These are phyloP conservation scores for Danaus melanippus DNA, from an alignment of 1,140 invertebrate species.

Conservation along the genomic window DNA sequence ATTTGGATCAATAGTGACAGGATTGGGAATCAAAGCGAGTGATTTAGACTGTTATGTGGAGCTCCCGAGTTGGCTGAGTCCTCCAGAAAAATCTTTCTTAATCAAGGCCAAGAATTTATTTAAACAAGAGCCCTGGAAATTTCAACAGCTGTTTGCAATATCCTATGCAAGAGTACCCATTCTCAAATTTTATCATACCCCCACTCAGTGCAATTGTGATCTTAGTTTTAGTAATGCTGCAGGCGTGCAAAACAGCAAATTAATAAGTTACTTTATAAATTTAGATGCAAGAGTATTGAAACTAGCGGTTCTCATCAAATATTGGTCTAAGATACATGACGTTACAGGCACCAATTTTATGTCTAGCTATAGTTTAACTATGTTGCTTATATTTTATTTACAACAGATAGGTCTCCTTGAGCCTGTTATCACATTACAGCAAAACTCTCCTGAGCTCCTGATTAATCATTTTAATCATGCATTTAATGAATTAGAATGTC, in stretches of 20 bases:
- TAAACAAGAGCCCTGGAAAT: slow-evolving; percentile 42
- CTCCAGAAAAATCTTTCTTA: slow-evolving; percentile 24
- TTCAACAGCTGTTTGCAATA: slow-evolving; percentile 72
- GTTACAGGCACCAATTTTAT: slow-evolving; percentile 66
- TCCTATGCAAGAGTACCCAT: slow-evolving; percentile 78
- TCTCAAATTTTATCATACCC: slow-evolving; percentile 75
- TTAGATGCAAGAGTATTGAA: slow-evolving; percentile 69
- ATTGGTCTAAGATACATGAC: slow-evolving; percentile 76
- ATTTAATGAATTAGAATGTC: slow-evolving; percentile 12
- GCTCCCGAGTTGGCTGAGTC: slow-evolving; percentile 20
- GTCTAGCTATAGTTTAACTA: slow-evolving; percentile 74
- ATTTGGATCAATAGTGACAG: slow-evolving; percentile 78
- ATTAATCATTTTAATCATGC: slow-evolving; percentile 42
- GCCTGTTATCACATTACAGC: slow-evolving; percentile 3
- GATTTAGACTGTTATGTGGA: slow-evolving; percentile 79
- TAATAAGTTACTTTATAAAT: slow-evolving; percentile 73
- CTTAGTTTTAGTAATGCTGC: slow-evolving; percentile 76
- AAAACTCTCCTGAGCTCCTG: slow-evolving; percentile 1
- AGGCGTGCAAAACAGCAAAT: slow-evolving; percentile 74
- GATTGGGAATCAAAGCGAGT: slow-evolving; percentile 75
- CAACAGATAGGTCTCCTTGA: slow-evolving; percentile 67
- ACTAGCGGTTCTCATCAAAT: slow-evolving; percentile 76
- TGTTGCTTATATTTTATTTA: slow-evolving; percentile 77
- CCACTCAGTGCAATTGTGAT: slow-evolving; percentile 75
- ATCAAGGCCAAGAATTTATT: slow-evolving; percentile 54